A percentile compares a stretch with the other conserved stretches of the same genome.
Evolutionary conservation across 2,888 invertebrate species (phyloP).

Genomic region (Heteromyza rotundicornis): DNA sequence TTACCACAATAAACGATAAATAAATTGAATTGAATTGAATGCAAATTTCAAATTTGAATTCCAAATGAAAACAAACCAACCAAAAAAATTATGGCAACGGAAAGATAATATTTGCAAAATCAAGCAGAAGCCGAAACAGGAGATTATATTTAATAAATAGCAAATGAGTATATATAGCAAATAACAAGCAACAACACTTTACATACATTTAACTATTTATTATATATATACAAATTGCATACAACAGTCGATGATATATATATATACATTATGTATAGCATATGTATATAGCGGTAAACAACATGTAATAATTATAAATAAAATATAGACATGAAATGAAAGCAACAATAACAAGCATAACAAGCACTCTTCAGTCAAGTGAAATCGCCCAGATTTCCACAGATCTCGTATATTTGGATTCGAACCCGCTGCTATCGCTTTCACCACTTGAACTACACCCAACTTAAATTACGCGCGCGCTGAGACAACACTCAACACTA

Average conservation of each 20-base stretch:
- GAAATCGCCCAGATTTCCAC: too few relatives aligned
- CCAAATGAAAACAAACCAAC: too few relatives aligned
- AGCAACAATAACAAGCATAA: slow-evolving; percentile 8
- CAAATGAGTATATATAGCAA: slow-evolving; percentile 1
- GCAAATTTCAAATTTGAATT: neutral
- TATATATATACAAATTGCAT: slow-evolving; percentile 11
- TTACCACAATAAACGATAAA: neutral
- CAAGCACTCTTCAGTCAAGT: neutral
- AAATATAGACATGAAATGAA: neutral
- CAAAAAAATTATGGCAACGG: neutral
- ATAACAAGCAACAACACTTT: slow-evolving; percentile 9
- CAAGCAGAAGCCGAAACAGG: neutral
- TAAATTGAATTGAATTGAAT: neutral
- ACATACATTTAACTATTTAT: slow-evolving; percentile 6
- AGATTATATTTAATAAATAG: slow-evolving; percentile 11
- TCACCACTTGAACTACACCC: neutral
- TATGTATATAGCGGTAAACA: neutral
- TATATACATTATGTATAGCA: neutral
- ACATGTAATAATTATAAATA: neutral
- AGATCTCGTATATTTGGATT: too few relatives aligned
- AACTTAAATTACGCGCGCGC: neutral
- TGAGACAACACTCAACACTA: neutral
- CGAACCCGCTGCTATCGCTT: too few relatives aligned
- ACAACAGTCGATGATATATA: neutral
- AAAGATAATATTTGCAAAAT: neutral